phyloP scores from a whole-genome alignment of 2,113 vertebrate species.

The Sakesphorus luctuosus region DNA sequence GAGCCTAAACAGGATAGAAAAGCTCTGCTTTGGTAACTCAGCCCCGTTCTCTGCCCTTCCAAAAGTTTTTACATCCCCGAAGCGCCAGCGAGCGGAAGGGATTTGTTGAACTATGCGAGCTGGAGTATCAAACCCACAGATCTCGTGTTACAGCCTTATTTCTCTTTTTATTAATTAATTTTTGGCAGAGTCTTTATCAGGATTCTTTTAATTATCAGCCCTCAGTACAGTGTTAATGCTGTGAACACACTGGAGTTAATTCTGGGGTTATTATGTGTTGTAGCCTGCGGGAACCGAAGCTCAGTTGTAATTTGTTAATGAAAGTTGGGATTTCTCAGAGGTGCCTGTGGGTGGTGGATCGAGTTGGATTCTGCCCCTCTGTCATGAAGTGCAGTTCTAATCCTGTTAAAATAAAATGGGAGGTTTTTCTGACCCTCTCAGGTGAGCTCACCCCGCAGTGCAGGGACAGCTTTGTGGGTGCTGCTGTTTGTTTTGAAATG shows the following conservation, averaged over 20 bases:
- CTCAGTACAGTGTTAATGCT: not conserved
- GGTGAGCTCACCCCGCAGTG: not conserved
- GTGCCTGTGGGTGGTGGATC: not conserved
- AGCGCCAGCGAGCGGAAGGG: not conserved
- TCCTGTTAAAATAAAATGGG: not conserved
- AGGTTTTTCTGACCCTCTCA: not conserved
- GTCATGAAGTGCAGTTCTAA: not conserved
- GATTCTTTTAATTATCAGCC: constrained; percentile 29
- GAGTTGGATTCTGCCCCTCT: not conserved
- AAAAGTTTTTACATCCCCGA: not conserved
- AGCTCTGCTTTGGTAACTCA: not conserved
- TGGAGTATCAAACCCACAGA: not conserved
- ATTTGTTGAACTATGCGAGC: not conserved
- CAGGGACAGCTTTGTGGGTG: not conserved
- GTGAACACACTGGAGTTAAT: not conserved
- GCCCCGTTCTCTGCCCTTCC: not conserved
- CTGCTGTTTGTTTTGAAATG: not conserved
- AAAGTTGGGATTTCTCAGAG: not conserved
- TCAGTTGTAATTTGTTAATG: not conserved
- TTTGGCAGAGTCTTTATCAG: constrained; percentile 21
- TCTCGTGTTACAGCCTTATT: not conserved
- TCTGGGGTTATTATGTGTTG: not conserved
- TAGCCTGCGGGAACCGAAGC: not conserved
- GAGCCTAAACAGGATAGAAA: not conserved
- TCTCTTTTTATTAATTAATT: constrained; percentile 9